These are phyloP conservation scores for Serilophus lunatus DNA, from an alignment of 2,113 vertebrate species.

Conservation along the genomic window DNA sequence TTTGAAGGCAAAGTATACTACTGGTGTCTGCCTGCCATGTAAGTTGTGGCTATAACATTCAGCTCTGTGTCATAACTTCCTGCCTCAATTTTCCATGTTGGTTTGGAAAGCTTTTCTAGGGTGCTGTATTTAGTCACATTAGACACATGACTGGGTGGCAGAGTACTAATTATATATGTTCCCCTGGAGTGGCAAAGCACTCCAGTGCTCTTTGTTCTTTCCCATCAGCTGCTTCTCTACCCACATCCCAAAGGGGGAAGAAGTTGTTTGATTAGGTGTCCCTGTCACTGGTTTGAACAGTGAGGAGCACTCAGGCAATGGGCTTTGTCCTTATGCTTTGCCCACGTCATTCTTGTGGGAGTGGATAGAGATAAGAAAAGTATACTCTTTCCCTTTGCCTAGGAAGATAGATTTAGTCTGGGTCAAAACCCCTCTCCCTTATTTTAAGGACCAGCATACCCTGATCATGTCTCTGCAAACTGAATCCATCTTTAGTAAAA, in stretches of 20 bases:
- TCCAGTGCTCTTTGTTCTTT: background rate
- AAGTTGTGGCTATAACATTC: background rate
- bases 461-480: background rate
- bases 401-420: background rate
- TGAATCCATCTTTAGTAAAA: background rate
- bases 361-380: background rate
- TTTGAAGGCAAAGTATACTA: background rate
- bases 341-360: background rate
- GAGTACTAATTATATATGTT: background rate
- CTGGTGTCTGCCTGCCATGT: background rate
- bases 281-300: background rate
- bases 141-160: constrained; percentile 5
- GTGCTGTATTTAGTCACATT: background rate
- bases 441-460: background rate
- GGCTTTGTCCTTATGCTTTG: background rate
- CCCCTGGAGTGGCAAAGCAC: background rate
- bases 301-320: background rate
- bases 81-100: constrained; percentile 25
- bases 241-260: fast-evolving
- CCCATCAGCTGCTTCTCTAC: background rate
- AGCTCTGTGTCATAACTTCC: constrained; percentile 15
- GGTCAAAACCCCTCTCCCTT: background rate
- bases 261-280: background rate
- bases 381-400: background rate
- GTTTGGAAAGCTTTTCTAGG: constrained; percentile 26